Base-by-base conservation (phyloP, 2,113 vertebrate species). In the Sigmodon hispidus region DNA sequence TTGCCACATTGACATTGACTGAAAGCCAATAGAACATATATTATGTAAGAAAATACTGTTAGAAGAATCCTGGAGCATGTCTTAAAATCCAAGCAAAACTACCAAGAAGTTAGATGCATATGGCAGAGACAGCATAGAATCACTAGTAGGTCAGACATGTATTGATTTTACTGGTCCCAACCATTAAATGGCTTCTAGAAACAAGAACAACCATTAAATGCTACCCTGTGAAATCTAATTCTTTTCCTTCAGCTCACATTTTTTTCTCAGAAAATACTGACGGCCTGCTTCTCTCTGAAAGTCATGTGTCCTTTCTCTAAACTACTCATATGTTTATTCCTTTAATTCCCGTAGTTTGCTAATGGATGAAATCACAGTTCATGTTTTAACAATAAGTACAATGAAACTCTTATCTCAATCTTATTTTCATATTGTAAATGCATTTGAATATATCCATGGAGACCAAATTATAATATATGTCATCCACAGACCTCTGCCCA, bases 141-240 rank as follows among this genome's bases (percentile, higher is more conserved):
- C 81, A 87, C 7, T 65, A 10, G 45, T 69, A 4, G 24, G 48
- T 69, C 19, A 89, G 57, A 59, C 0, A 65, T 8, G 29, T 72
- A 84, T 31, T 55, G 24, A 94, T 80, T 89, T 93, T 70, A 80
- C 3, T 45, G 5, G 26, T 22, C 22, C 87, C 50, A 63, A 70
- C 7, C 43, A 73, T 50, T 93, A 77, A 94, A 69, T 77, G 26
- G 63, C 17, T 79, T 83, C n/a, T 36, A 43, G 48, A 94, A 94
- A 83, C 19, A 93, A 84, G n/a, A 79, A 80, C 11, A 96, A n/a
- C 4, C 15, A 67, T 76, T 76, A 93, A 79, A 93, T 70, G 36
- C 5, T 79, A 96, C n/a, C 24, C 57, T 17, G 0, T 83, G 43
- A 70, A 96, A 94, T 57, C 0, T 3, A 76, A 67, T 36, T 59